Percentiles rank a stretch among this genome's conserved stretches.
These are phyloP conservation scores for Drosophila eugracilis DNA, from an alignment of 1,140 invertebrate genomes.

Conservation along the genomic window DNA sequence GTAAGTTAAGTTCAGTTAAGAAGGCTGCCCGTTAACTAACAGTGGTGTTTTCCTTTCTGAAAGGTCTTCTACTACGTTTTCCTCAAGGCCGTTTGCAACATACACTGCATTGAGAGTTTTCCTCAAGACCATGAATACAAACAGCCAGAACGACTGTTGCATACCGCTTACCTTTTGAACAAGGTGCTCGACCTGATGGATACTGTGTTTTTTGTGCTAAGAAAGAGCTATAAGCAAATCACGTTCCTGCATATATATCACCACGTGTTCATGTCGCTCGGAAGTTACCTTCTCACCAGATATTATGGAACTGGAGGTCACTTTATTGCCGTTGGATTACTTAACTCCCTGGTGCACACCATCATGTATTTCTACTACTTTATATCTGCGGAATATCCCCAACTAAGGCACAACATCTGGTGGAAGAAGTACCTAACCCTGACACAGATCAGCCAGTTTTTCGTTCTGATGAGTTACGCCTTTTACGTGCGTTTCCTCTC, in stretches of 20 bases:
- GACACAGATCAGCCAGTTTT: constrained; percentile 92
- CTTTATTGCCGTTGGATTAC: constrained; percentile 88
- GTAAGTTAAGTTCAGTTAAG: constrained; percentile 49
- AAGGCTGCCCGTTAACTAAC: background rate
- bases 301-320: constrained; percentile 87
- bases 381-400: constrained; percentile 87
- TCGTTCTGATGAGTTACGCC: constrained; percentile 88
- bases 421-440: constrained; percentile 94
- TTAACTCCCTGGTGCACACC: constrained; percentile 92
- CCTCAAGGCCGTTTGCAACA: constrained; percentile 41
- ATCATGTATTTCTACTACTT: constrained; percentile 93
- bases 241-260: constrained; percentile 95
- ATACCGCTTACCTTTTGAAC: constrained; percentile 58
- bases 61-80: constrained; percentile 62
- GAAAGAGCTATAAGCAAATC: constrained; percentile 94
- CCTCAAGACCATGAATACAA: constrained; percentile 51
- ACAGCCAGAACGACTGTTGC: constrained; percentile 47
- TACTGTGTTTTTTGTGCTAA: constrained; percentile 93
- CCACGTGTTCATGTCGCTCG: constrained; percentile 86
- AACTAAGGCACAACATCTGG: constrained; percentile 89
- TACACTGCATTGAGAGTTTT: constrained; percentile 57
- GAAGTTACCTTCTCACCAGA: constrained; percentile 33
- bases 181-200: constrained; percentile 87
- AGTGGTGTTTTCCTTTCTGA: background rate
- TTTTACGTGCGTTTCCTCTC: constrained; percentile 88